Conservation (phyloP, 1,140 invertebrate species). For the Scaptomyza graminum region DNA sequence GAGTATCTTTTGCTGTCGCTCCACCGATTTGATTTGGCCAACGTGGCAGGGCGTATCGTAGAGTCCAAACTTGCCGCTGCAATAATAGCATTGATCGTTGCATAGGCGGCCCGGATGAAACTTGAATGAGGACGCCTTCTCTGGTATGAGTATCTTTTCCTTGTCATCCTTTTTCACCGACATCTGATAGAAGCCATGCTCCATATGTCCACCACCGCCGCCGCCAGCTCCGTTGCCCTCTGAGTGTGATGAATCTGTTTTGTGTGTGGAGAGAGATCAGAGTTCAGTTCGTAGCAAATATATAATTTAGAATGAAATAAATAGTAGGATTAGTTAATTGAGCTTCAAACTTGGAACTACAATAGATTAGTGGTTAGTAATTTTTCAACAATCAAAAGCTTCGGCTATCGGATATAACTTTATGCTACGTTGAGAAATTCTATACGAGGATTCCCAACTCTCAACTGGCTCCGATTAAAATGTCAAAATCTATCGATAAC, state of each 20-base stretch:
- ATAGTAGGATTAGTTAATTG: too few species aligned
- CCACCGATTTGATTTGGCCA: conserved; percentile 91
- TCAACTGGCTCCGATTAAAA: too few species aligned
- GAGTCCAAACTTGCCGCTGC: conserved; percentile 92
- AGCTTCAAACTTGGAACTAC: too few species aligned
- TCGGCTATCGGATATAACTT: too few species aligned
- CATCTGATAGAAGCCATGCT: conserved; percentile 67
- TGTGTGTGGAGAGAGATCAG: too few species aligned
- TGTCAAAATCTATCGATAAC: too few species aligned
- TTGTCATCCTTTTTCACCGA: conserved; percentile 86
- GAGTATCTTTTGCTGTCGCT: conserved; percentile 90
- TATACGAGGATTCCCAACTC: too few species aligned
- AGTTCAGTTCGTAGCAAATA: too few species aligned
- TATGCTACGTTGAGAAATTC: too few species aligned
- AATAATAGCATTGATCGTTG: conserved; percentile 92
- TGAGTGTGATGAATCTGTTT: conserved; percentile 76
- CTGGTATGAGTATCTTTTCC: conserved; percentile 90
- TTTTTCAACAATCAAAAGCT: too few species aligned
- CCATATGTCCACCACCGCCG: conserved; percentile 18
- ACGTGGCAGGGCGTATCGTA: conserved; percentile 94
- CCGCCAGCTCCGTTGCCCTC: conserved; percentile 67
- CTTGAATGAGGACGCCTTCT: conserved; percentile 93
- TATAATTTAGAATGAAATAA: too few species aligned
- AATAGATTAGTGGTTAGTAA: too few species aligned
- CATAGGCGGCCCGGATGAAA: conserved; percentile 92